Evolutionary conservation across 2,888 invertebrate species (phyloP), one percentile per base, ranked within the genome.

Genomic region (Drosophila leonis): DNA sequence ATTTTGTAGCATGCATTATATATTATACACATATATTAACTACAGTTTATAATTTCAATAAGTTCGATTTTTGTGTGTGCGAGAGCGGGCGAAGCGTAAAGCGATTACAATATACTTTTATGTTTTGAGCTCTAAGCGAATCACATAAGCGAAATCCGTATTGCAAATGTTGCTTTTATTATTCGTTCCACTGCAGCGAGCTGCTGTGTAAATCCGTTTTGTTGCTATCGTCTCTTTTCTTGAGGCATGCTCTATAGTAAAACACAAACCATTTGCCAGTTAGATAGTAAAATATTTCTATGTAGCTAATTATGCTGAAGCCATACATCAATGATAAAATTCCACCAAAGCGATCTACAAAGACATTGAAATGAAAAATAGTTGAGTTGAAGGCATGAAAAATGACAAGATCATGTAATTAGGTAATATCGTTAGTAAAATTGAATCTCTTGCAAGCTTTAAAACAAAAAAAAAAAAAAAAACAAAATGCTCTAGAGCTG

Each of bases 271-370:
- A 92, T 74, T 92, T 93, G 1, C 92, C 93, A 1, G 90, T 90
- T 2, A 85, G 49, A 66, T 88, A 93, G 69, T 93, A 93, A 0
- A 91, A 15, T 4, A 92, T 78, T 67, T 93, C 93, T 29, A 92
- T 90, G 64, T 86, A 85, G 41, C 91, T 91, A 10, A 93, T 80
- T n/a, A 93, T 82, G 55, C 93, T 92, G 48, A 92, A 92, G 15
- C 93, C 93, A 68, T 91, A 92, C 90, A 92, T 92, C 4, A 93
- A 70, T 0, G 92, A 90, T 59, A 92, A 85, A 42, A 93, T 92
- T 33, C 93, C 93, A 10, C 93, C 93, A 72, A 92, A 92, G 4
- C 92, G 90, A 84, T 90, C 93, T 93, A 65, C 5, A 74, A 68
- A 24, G 5, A 55, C n/a, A 48, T 27, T 15, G 6, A 37, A 18